phyloP scores from a whole-genome alignment of 92 coral and sea anemone species.

The Ricordea florida region DNA sequence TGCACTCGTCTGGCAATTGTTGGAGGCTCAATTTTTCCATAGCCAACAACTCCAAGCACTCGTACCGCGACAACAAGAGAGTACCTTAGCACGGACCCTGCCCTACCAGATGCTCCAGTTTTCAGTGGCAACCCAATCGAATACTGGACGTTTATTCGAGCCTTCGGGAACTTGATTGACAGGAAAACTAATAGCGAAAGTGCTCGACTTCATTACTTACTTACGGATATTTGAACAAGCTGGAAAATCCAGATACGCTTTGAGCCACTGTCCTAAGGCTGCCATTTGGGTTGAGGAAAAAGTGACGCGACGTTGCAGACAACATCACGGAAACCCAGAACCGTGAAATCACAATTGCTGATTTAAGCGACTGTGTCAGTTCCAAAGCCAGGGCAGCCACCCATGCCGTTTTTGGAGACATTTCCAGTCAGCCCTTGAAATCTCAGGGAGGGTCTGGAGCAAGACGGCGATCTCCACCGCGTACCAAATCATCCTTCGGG shows the following conservation, averaged over 20 bases:
- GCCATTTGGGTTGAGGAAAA: slow-evolving; percentile 39
- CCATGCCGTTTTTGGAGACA: slow-evolving; percentile 50
- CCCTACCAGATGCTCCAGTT: slow-evolving; percentile 38
- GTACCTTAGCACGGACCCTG: slow-evolving; percentile 26
- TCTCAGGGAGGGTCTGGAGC: not conserved
- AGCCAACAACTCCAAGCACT: not conserved
- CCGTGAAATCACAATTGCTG: slow-evolving; percentile 41
- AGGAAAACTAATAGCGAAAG: slow-evolving; percentile 16
- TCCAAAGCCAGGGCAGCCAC: slow-evolving; percentile 50
- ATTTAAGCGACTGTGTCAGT: slow-evolving; percentile 20
- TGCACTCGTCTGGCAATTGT: not conserved
- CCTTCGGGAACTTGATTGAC: slow-evolving; percentile 55
- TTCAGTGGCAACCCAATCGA: slow-evolving; percentile 50
- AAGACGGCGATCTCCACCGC: not conserved
- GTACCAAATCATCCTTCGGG: not conserved
- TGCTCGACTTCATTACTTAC: slow-evolving; percentile 43
- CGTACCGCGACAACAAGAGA: slow-evolving; percentile 33
- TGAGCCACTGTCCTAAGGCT: slow-evolving; percentile 21
- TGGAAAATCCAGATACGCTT: slow-evolving; percentile 63
- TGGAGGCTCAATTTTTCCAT: slow-evolving; percentile 19
- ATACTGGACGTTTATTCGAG: slow-evolving; percentile 44
- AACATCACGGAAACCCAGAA: slow-evolving; percentile 22
- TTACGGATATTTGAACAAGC: slow-evolving; percentile 49
- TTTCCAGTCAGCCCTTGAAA: not conserved
- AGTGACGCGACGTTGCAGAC: slow-evolving; percentile 51